Percentiles rank a stretch among this genome's conserved stretches.
Evolutionary conservation across 2,113 vertebrate genomes (phyloP).

Genomic region (Patagioenas fasciata): DNA sequence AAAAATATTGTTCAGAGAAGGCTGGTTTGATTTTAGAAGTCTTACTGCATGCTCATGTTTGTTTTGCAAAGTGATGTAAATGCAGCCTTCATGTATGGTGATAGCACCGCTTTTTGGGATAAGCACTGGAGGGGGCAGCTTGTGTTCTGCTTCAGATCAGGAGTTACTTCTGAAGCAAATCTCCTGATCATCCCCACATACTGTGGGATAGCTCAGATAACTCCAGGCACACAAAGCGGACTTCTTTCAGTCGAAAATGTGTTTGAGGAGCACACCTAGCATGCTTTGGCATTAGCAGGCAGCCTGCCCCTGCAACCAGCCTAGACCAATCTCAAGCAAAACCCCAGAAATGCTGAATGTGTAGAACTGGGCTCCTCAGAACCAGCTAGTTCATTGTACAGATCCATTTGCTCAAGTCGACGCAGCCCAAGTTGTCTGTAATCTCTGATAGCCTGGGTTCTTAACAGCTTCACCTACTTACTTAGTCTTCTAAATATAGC

Average conservation of each 20-base stretch:
- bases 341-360: background rate
- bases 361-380: background rate
- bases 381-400: background rate
- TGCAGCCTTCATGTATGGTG: background rate
- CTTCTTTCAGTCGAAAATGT: background rate
- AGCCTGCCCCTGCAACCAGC: background rate
- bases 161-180: background rate
- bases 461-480: background rate
- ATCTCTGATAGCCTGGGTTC: background rate
- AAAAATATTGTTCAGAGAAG: background rate
- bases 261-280: background rate
- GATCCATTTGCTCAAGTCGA: background rate
- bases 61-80: background rate
- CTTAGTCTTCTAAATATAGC: constrained; percentile 7
- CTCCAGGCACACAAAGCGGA: background rate
- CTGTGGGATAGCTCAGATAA: background rate
- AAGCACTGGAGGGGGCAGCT: background rate
- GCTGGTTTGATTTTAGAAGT: background rate
- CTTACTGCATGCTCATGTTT: background rate
- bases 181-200: background rate
- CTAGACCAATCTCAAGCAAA: background rate
- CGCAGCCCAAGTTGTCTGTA: background rate
- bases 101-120: background rate
- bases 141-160: rapidly evolving
- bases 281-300: background rate